Conservation (phyloP, 1,140 invertebrate species). For the Sinella curviseta region DNA sequence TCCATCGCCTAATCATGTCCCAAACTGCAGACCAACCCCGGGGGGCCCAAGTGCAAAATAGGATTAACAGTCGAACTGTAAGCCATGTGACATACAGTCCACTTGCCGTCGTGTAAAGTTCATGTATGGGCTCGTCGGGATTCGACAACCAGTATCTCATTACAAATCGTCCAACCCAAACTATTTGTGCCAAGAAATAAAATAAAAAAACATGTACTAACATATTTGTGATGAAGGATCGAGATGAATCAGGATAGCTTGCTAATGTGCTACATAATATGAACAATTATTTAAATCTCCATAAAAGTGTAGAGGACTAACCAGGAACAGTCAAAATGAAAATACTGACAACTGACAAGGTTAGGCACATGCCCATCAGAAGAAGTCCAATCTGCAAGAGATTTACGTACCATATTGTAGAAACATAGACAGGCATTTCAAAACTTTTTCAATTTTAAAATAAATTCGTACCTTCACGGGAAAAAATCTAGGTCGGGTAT, state of each 20-base stretch:
- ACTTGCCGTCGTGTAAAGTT: slow-evolving; percentile 91
- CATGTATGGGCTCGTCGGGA: slow-evolving; percentile 68
- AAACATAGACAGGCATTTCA: background rate
- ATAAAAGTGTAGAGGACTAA: slow-evolving; percentile 48
- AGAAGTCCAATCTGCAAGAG: slow-evolving; percentile 69
- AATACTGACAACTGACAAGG: slow-evolving; percentile 78
- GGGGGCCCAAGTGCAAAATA: slow-evolving; percentile 82
- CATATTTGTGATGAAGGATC: no score
- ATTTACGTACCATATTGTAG: no score
- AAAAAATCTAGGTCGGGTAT: slow-evolving; percentile 68
- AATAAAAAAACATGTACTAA: no score
- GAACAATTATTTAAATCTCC: no score
- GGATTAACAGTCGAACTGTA: slow-evolving; percentile 70
- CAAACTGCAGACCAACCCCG: slow-evolving; percentile 65
- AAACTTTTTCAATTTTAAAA: background rate
- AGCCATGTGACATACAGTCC: slow-evolving; percentile 94
- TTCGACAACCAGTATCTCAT: slow-evolving; percentile 49
- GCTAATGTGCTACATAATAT: no score
- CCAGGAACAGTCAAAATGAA: slow-evolving; percentile 81
- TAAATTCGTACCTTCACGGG: slow-evolving; percentile 41
- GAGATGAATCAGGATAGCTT: background rate
- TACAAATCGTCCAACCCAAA: slow-evolving; percentile 46
- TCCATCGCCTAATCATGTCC: slow-evolving; percentile 50
- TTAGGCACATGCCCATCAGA: slow-evolving; percentile 77
- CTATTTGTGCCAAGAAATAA: slow-evolving; percentile 37